Percentiles rank a stretch among this genome's conserved stretches.
Evolutionary conservation across 2,113 vertebrate genomes (phyloP).

Genomic region (Melanostigma gelatinosum): DNA sequence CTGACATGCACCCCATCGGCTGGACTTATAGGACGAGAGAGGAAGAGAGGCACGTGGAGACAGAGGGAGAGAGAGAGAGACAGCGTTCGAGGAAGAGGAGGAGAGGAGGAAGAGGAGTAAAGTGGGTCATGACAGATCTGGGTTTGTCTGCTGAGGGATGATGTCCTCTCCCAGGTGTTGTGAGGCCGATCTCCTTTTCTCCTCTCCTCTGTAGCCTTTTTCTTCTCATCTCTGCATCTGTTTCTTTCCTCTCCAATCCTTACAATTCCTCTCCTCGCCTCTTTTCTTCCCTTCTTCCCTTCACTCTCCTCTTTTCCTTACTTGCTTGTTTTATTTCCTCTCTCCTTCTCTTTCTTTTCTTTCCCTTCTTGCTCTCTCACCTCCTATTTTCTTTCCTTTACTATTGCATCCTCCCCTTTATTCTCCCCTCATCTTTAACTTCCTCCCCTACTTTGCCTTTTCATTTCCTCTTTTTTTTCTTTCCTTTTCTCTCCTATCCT

Average conservation of each 20-base stretch:
- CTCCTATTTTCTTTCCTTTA: background rate
- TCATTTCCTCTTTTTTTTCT: background rate
- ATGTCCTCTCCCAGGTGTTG: constrained; percentile 19
- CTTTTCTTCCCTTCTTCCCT: background rate
- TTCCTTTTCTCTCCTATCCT: background rate
- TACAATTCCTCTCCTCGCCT: background rate
- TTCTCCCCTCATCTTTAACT: background rate
- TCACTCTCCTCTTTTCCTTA: too few relatives aligned
- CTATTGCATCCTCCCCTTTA: background rate
- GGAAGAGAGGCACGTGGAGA: background rate
- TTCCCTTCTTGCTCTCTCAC: background rate
- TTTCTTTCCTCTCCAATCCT: background rate
- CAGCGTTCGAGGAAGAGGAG: background rate
- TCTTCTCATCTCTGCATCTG: background rate
- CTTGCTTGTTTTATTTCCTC: background rate
- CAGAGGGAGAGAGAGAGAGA: background rate
- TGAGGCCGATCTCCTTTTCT: background rate
- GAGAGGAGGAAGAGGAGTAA: constrained; percentile 16
- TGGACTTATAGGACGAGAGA: background rate
- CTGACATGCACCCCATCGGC: background rate
- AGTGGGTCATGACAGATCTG: constrained; percentile 65
- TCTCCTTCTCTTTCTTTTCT: background rate
- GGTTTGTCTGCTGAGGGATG: constrained; percentile 45
- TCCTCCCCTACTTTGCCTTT: background rate
- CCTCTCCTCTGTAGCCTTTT: constrained; percentile 2